Evolutionary conservation across 1,140 invertebrate genomes (phyloP).

Genomic region (Temnothorax nylanderi): DNA sequence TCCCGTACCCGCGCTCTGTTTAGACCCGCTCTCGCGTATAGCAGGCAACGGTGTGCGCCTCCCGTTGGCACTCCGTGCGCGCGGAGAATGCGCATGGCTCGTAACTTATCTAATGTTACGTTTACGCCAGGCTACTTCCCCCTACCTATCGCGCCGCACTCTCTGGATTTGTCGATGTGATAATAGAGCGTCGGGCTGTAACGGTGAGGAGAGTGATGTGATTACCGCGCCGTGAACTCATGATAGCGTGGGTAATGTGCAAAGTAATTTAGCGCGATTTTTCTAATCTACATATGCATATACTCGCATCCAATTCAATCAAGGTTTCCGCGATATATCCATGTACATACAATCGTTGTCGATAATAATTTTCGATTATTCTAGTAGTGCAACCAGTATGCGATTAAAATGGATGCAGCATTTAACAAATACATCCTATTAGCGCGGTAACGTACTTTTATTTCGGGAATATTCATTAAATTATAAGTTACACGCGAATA

Average conservation of each 20-base stretch:
- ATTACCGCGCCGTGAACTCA: not conserved
- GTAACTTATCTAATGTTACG: constrained; percentile 75
- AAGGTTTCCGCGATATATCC: not conserved
- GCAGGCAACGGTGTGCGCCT: constrained; percentile 11
- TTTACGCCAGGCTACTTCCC: constrained; percentile 63
- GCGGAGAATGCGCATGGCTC: constrained; percentile 53
- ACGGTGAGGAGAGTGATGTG: constrained; percentile 4
- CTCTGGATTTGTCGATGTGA: constrained; percentile 72
- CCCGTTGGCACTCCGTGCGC: constrained; percentile 38
- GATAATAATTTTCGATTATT: constrained; percentile 40
- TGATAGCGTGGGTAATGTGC: constrained; percentile 4
- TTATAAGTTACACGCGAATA: constrained; percentile 69
- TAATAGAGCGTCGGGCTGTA: constrained; percentile 66
- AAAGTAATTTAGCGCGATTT: not conserved
- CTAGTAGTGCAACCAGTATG: constrained; percentile 5
- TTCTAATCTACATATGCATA: not conserved
- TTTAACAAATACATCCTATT: constrained; percentile 67
- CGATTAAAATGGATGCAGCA: constrained; percentile 53
- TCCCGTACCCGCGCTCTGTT: constrained; percentile 41
- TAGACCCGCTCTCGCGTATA: constrained; percentile 36
- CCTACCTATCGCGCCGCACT: constrained; percentile 29
- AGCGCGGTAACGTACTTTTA: constrained; percentile 64
- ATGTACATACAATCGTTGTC: not conserved
- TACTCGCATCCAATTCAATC: not conserved
- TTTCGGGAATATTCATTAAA: constrained; percentile 69